A percentile compares a stretch with the other conserved stretches of the same genome.
Evolutionary conservation across 2,113 vertebrate genomes (phyloP).

Genomic region (Sigmodon hispidus): DNA sequence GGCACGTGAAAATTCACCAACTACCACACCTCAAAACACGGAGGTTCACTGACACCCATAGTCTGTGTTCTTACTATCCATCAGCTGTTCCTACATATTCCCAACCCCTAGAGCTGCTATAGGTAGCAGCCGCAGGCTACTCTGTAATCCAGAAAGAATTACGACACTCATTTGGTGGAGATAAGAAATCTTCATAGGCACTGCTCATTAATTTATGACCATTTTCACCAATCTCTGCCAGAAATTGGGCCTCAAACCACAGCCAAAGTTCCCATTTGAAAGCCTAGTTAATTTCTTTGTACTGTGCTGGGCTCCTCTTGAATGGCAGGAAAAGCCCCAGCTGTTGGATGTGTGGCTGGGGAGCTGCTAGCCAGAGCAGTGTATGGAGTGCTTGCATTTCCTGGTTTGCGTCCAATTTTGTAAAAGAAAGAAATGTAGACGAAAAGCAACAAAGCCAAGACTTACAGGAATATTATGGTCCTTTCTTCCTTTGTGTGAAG

Average conservation of each 20-base stretch:
- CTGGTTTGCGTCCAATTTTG: constrained; percentile 50
- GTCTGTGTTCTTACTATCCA: neutral
- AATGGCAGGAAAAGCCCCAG: neutral
- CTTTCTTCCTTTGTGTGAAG: constrained; percentile 98
- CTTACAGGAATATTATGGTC: constrained; percentile 98
- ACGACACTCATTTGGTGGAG: neutral
- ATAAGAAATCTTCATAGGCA: neutral
- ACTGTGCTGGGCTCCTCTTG: neutral
- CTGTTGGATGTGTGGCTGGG: neutral
- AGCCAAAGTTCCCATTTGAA: neutral
- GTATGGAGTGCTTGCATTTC: neutral
- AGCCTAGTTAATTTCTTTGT: neutral
- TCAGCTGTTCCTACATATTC: neutral
- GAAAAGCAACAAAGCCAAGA: constrained; percentile 68
- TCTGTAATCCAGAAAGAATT: neutral
- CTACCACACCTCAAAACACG: neutral
- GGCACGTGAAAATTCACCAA: neutral
- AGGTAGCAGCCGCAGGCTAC: neutral
- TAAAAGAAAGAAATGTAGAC: neutral
- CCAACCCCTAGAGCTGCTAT: neutral
- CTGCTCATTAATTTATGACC: neutral
- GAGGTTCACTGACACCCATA: neutral
- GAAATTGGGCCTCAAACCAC: constrained; percentile 7
- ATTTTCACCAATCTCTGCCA: neutral
- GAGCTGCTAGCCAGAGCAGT: neutral